Percentiles rank a stretch among this genome's conserved stretches.
phyloP scores from a whole-genome alignment of 2,888 invertebrate species.

The Tethea ocularis region DNA sequence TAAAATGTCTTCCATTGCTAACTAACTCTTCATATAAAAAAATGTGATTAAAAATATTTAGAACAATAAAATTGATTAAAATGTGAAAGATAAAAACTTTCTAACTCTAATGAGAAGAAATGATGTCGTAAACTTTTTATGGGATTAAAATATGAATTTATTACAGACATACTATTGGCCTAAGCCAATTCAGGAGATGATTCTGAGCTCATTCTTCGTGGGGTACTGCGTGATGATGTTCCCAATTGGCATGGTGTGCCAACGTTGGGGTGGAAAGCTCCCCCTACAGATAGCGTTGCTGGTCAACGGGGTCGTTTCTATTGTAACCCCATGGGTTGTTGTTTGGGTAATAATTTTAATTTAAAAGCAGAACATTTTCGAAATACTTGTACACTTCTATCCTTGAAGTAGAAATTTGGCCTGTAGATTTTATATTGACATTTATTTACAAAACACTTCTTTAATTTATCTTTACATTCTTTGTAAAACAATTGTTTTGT shows the following conservation, averaged over 20 bases:
- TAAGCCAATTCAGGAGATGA: conserved; percentile 62
- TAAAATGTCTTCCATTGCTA: too few species aligned
- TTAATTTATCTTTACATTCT: too few species aligned
- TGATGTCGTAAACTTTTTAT: neutral
- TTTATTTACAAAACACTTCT: too few species aligned
- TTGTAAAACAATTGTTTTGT: too few species aligned
- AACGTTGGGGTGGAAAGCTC: conserved; percentile 85
- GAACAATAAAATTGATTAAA: neutral
- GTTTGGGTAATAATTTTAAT: conserved; percentile 44
- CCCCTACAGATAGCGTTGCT: conserved; percentile 72
- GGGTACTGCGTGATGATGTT: conserved; percentile 79
- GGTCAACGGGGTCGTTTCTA: conserved; percentile 46
- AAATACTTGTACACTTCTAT: too few species aligned
- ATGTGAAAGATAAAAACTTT: too few species aligned
- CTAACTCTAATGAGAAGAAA: neutral
- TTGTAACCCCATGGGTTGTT: conserved; percentile 56
- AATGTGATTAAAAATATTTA: too few species aligned
- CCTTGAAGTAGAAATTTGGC: too few species aligned
- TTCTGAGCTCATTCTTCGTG: conserved; percentile 77
- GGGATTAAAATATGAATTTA: neutral
- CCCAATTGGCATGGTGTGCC: conserved; percentile 84
- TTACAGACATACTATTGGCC: conserved; percentile 61
- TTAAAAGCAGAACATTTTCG: neutral
- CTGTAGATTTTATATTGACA: too few species aligned
- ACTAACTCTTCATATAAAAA: too few species aligned